phyloP scores from a whole-genome alignment of 2,113 vertebrate species.

The Neofelis nebulosa region DNA sequence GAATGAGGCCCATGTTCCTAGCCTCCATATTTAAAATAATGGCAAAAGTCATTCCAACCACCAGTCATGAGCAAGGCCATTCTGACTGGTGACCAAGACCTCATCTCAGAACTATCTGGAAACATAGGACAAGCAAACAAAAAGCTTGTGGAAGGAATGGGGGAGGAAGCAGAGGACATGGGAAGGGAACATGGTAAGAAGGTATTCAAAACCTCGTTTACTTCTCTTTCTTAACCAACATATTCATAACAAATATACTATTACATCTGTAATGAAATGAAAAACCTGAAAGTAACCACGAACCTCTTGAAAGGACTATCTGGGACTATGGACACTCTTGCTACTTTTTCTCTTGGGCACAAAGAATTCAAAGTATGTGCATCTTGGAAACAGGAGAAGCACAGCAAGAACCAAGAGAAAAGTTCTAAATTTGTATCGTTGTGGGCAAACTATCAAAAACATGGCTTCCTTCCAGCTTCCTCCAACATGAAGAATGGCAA shows the following conservation, averaged over 20 bases:
- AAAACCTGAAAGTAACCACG: not conserved
- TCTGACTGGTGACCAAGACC: not conserved
- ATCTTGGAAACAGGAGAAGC: not conserved
- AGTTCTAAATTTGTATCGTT: conserved; percentile 62
- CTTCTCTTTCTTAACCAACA: not conserved
- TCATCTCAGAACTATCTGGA: not conserved
- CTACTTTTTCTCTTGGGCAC: not conserved
- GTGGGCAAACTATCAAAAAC: conserved; percentile 46
- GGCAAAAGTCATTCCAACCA: not conserved
- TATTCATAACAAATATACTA: not conserved
- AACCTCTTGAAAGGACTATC: not conserved
- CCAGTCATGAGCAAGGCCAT: not conserved
- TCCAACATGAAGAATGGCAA: conserved; percentile 17
- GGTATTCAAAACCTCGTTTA: not conserved
- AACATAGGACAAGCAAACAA: not conserved
- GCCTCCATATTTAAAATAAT: not conserved
- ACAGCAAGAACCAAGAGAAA: not conserved
- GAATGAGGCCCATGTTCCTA: not conserved
- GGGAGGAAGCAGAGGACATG: not conserved
- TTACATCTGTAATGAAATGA: not conserved
- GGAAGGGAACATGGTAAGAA: not conserved
- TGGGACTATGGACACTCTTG: not conserved
- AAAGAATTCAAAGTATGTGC: not conserved
- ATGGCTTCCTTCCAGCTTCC: conserved; percentile 60
- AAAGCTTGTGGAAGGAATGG: not conserved